Percentiles rank a stretch among this genome's conserved stretches.
Evolutionary conservation across 2,113 vertebrate genomes (phyloP).

Genomic region (Pollachius pollachius): DNA sequence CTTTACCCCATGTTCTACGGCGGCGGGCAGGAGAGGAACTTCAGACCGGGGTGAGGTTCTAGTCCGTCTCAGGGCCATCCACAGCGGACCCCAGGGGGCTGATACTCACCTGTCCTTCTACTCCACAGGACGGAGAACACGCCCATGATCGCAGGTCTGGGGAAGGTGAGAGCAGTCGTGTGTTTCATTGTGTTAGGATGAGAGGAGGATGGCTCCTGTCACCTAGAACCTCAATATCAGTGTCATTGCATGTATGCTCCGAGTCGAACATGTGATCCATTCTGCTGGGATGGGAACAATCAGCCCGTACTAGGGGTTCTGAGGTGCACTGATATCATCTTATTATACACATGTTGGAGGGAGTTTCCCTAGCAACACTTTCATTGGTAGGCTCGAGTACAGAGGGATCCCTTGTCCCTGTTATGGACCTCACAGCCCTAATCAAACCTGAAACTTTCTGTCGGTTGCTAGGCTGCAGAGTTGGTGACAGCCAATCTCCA

Average conservation of each 20-base stretch:
- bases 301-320: too few relatives aligned
- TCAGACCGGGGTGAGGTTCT: slow-evolving; percentile 87
- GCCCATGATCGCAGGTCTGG: slow-evolving; percentile 92
- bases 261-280: too few relatives aligned
- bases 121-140: slow-evolving; percentile 92
- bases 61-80: not conserved
- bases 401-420: too few relatives aligned
- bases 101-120: slow-evolving; percentile 12
- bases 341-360: too few relatives aligned
- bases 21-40: slow-evolving; percentile 91
- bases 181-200: not conserved
- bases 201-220: too few relatives aligned
- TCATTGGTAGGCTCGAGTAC: too few relatives aligned
- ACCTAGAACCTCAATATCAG: too few relatives aligned
- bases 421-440: too few relatives aligned
- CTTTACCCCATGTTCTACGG: slow-evolving; percentile 89
- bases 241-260: not conserved
- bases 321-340: too few relatives aligned
- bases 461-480: slow-evolving; percentile 83
- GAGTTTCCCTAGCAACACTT: too few relatives aligned
- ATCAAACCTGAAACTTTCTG: too few relatives aligned
- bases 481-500: slow-evolving; percentile 82
- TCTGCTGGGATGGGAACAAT: too few relatives aligned
- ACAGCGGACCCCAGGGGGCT: not conserved
- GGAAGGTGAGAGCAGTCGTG: slow-evolving; percentile 77